Conservation (phyloP, 2,797 vertebrate genomes). For the Syngnathus rostellatus region DNA sequence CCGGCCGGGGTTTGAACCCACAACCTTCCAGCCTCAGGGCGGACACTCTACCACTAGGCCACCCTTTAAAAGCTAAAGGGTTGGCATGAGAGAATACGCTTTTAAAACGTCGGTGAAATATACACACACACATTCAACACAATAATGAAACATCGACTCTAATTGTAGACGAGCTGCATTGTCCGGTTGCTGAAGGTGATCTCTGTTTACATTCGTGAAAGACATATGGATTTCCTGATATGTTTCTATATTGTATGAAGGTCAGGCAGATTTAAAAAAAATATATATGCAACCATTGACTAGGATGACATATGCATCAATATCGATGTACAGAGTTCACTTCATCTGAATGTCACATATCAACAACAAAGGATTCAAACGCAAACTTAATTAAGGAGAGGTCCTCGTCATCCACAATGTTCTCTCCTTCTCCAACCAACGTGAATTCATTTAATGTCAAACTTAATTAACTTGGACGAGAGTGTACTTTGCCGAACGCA, state of each 20-base stretch:
- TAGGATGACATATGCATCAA: neutral
- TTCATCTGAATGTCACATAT: slow-evolving; percentile 48
- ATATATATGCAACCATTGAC: neutral
- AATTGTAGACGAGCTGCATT: neutral
- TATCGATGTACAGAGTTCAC: slow-evolving; percentile 16
- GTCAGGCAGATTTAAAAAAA: neutral
- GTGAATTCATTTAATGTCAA: slow-evolving; percentile 71
- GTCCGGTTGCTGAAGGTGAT: neutral
- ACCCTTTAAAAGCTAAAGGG: neutral
- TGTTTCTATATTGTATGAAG: neutral
- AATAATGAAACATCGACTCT: neutral
- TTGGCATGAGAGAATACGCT: neutral
- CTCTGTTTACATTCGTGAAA: neutral
- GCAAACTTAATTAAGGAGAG: slow-evolving; percentile 69
- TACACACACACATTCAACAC: neutral
- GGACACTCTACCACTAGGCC: too few relatives aligned
- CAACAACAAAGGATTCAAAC: slow-evolving; percentile 52
- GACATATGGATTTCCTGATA: neutral
- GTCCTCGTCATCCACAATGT: slow-evolving; percentile 53
- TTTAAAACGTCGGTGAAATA: neutral
- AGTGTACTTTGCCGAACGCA: slow-evolving; percentile 52
- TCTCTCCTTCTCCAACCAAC: slow-evolving; percentile 53
- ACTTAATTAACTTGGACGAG: slow-evolving; percentile 68
- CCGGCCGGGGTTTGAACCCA: too few relatives aligned
- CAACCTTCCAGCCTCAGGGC: too few relatives aligned